Evolutionary conservation across 2,113 vertebrate species (phyloP), one percentile per base, ranked within the genome.

Genomic region (Pantherophis guttatus): DNA sequence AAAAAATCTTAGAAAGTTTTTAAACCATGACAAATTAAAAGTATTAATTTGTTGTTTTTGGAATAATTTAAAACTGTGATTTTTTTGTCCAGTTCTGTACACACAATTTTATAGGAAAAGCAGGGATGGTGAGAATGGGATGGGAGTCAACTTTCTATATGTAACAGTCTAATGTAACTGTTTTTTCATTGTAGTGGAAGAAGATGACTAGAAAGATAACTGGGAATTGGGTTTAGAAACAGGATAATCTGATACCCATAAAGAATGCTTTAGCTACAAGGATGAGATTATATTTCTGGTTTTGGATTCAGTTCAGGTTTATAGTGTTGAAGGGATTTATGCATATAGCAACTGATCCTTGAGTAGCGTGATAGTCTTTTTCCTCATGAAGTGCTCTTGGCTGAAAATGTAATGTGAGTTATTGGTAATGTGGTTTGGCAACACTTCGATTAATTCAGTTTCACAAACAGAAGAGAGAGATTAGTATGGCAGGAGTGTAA

Each of bases 381-480:
- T 96, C 94, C 94, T 94, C 81, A 75, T 95, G 90, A 90, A 94
- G 29, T 86, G 93, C 65, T 95, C 93, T 94, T 90, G 94, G 87
- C 94, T 94, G 54, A 92, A 95, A 91, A 97, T 85, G 62, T 91
- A 94, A 93, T 95, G 95, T 95, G 70, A 93, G n/a, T 94, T 59
- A 88, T 96, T 96, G 87, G 90, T 95, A 97, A 94, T 94, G 65
- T 92, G 92, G 94, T 96, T 96, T 96, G 95, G 81, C 90, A 93
- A 96, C 93, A 58, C 91, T 95, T 93, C 93, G 91, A 95, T 97
- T 95, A 97, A 97, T 96, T 93, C 86, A 90, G 57, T 93, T 85
- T 57, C 93, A 95, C 92, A 94, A 97, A 59, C 75, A 90, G 91
- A 96, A 94, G 93, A 94, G 92, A 96, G 87, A 97, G 94, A 97